These are phyloP conservation scores for Anastrepha obliqua DNA, from an alignment of 1,140 invertebrate species.

Conservation along the genomic window DNA sequence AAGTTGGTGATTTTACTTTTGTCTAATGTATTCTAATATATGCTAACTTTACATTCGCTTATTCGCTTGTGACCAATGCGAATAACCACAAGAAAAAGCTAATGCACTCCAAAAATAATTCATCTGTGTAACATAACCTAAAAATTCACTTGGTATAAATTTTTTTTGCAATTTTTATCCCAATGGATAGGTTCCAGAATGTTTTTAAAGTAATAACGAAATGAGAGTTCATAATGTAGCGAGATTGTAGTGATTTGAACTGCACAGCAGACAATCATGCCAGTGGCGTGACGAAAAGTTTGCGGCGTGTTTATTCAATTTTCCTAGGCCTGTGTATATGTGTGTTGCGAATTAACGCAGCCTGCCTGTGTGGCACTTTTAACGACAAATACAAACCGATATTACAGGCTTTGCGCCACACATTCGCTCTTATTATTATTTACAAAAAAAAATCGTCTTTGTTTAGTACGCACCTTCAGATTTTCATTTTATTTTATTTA, in stretches of 20 bases:
- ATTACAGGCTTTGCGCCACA: not conserved
- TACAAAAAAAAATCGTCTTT: not conserved
- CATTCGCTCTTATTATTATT: not conserved
- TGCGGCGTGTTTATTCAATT: constrained; percentile 33
- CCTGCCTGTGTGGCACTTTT: constrained; percentile 48
- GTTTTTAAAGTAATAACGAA: not conserved
- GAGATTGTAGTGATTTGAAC: not conserved
- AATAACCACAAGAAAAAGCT: not conserved
- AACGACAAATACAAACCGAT: not conserved
- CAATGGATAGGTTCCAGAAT: too few species aligned
- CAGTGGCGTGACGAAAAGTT: constrained; percentile 32
- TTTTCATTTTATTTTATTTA: constrained; percentile 19
- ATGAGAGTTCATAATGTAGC: not conserved
- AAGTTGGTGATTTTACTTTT: too few species aligned
- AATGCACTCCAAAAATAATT: not conserved
- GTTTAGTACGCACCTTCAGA: constrained; percentile 15
- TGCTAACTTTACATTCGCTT: not conserved
- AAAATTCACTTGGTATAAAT: not conserved
- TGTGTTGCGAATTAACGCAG: not conserved
- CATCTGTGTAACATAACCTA: constrained; percentile 35
- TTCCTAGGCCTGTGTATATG: constrained; percentile 18
- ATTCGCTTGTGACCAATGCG: not conserved
- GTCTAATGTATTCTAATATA: not conserved
- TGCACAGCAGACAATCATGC: not conserved
- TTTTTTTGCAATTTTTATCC: not conserved